Percentiles rank a stretch among this genome's conserved stretches.
These are phyloP conservation scores for Apantesis nais DNA, from an alignment of 2,888 invertebrate species.

Conservation along the genomic window DNA sequence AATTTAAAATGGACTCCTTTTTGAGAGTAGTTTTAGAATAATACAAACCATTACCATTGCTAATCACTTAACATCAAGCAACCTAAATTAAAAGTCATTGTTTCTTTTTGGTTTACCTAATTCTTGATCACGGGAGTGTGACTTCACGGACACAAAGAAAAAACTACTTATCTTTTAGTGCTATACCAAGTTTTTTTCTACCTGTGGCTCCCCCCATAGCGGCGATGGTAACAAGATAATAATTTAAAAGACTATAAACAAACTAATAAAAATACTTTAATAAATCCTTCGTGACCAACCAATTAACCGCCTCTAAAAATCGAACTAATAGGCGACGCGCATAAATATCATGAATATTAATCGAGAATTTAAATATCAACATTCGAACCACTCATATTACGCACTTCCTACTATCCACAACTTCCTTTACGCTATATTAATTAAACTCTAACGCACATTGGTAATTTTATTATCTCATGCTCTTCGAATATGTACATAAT, in stretches of 20 bases:
- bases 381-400: conserved; percentile 19
- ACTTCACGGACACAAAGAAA: neutral
- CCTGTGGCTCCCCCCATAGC: neutral
- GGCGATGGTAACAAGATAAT: neutral
- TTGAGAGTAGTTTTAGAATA: neutral
- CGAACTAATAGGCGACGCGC: conserved; percentile 9
- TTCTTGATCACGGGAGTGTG: conserved; percentile 3
- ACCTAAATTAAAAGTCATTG: neutral
- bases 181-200: neutral
- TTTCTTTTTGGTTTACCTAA: neutral
- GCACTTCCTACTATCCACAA: conserved; percentile 18
- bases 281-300: conserved; percentile 7
- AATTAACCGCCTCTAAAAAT: conserved; percentile 13
- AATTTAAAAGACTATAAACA: conserved; percentile 2
- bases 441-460: conserved; percentile 8
- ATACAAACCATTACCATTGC: neutral
- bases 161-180: neutral
- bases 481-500: conserved; percentile 11
- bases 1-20: neutral
- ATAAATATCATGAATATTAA: conserved; percentile 27
- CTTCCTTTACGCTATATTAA: conserved; percentile 18
- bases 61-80: neutral
- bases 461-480: conserved; percentile 12
- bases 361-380: conserved; percentile 18
- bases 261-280: conserved; percentile 3